A percentile compares a stretch with the other conserved stretches of the same genome.
phyloP scores from a whole-genome alignment of 1,140 invertebrate species.

The Tachypleus tridentatus region DNA sequence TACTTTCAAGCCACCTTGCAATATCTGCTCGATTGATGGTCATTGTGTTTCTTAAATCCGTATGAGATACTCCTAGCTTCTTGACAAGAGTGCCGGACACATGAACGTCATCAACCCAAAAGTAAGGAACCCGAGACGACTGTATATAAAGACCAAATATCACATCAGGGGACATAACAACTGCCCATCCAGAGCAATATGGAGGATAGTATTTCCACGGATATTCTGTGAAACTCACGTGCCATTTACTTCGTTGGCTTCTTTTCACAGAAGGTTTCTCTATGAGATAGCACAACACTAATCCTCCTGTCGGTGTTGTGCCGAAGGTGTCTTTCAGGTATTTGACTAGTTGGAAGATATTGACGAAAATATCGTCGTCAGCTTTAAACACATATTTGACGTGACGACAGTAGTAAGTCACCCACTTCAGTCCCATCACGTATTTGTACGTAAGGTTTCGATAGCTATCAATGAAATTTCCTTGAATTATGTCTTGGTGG shows the following conservation, averaged over 20 bases:
- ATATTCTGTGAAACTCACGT: conserved; percentile 28
- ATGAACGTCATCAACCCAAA: conserved; percentile 76
- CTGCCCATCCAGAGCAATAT: conserved; percentile 37
- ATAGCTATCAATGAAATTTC: conserved; percentile 61
- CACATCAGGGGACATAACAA: conserved; percentile 31
- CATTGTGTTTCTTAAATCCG: conserved; percentile 34
- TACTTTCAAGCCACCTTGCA: no score
- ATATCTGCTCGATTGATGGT: no score
- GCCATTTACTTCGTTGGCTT: conserved; percentile 33
- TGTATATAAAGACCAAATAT: conserved; percentile 25
- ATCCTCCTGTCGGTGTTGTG: conserved; percentile 3
- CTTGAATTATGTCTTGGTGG: conserved; percentile 36
- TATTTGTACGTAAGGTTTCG: conserved; percentile 76
- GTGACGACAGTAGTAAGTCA: conserved; percentile 45
- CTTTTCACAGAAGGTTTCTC: conserved; percentile 12
- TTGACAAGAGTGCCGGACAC: conserved; percentile 58
- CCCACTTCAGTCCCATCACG: conserved; percentile 71
- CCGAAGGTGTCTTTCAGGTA: conserved; percentile 39
- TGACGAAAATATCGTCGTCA: conserved; percentile 66
- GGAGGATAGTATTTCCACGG: conserved; percentile 31
- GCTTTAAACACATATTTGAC: conserved; percentile 64
- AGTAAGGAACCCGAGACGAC: conserved; percentile 39
- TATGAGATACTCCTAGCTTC: conserved; percentile 42
- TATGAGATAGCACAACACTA: conserved; percentile 20
- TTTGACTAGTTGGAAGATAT: conserved; percentile 47